These are phyloP conservation scores for Thaumatotibia leucotreta DNA, from an alignment of 1,140 invertebrate species.

Conservation along the genomic window DNA sequence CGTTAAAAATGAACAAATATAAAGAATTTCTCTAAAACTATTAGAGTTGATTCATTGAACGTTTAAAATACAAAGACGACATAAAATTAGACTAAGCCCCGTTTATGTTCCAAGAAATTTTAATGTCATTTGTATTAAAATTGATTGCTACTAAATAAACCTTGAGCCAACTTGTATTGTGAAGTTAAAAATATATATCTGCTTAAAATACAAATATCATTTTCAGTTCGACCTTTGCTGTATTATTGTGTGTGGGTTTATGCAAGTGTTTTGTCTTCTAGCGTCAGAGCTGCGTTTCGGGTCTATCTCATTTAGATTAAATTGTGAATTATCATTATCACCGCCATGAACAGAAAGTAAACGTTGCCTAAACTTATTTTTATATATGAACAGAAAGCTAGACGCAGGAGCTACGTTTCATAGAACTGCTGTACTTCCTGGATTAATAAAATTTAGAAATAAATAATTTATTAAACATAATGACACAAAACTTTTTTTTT, in stretches of 20 bases:
- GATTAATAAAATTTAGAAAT: too few species aligned
- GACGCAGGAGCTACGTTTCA: too few species aligned
- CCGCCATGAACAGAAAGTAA: too few species aligned
- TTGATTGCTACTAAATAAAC: background rate
- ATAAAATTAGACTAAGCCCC: background rate
- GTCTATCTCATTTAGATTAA: background rate
- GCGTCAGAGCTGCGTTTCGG: too few species aligned
- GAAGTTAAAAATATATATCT: background rate
- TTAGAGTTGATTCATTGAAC: background rate
- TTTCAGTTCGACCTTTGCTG: background rate
- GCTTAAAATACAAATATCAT: too few species aligned
- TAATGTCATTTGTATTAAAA: background rate
- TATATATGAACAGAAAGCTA: too few species aligned
- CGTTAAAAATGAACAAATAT: background rate
- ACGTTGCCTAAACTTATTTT: too few species aligned
- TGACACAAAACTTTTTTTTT: too few species aligned
- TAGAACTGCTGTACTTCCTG: too few species aligned
- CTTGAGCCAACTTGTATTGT: background rate
- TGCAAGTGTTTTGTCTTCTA: too few species aligned
- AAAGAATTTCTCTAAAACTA: background rate
- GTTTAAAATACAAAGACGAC: background rate
- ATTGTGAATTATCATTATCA: too few species aligned
- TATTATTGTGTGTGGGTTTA: background rate
- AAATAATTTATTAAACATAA: too few species aligned
- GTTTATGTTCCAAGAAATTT: background rate